These are phyloP conservation scores for Caenorhabditis sp. DNA, from an alignment of 2,888 invertebrate genomes.

Conservation along the genomic window DNA sequence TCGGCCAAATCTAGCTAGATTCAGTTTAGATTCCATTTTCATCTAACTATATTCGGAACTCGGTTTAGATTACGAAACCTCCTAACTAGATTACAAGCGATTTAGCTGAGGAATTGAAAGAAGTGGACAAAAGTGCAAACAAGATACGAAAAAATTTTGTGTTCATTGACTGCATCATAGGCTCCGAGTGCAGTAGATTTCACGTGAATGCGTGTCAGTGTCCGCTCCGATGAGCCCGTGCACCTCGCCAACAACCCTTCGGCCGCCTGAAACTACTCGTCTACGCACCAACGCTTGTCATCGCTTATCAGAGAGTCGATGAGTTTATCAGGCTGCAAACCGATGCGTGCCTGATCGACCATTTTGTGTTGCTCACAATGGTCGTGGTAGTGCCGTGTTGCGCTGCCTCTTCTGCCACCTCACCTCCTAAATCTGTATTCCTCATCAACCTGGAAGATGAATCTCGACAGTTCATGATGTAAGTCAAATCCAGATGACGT, in stretches of 20 bases:
- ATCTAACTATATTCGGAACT: too few species aligned
- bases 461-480: constrained; percentile 48
- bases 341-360: constrained; percentile 41
- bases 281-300: constrained; percentile 41
- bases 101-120: too few species aligned
- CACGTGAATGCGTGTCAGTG: too few species aligned
- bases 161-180: not conserved
- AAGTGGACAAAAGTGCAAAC: too few species aligned
- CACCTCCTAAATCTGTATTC: constrained; percentile 45
- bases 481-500: constrained; percentile 3
- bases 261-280: constrained; percentile 45
- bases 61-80: too few species aligned
- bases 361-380: constrained; percentile 54
- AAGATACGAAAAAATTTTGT: too few species aligned
- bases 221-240: too few species aligned
- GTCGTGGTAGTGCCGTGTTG: constrained; percentile 54
- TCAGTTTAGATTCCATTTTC: too few species aligned
- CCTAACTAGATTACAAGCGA: too few species aligned
- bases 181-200: too few species aligned
- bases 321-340: constrained; percentile 52
- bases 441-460: constrained; percentile 42
- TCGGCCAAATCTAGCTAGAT: too few species aligned
- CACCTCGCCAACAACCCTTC: constrained; percentile 23
- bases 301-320: constrained; percentile 33
- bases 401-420: constrained; percentile 7